Evolutionary conservation across 2,797 vertebrate species (phyloP), one percentile per base, ranked within the genome.

Genomic region (Sebastolobus alascanus): DNA sequence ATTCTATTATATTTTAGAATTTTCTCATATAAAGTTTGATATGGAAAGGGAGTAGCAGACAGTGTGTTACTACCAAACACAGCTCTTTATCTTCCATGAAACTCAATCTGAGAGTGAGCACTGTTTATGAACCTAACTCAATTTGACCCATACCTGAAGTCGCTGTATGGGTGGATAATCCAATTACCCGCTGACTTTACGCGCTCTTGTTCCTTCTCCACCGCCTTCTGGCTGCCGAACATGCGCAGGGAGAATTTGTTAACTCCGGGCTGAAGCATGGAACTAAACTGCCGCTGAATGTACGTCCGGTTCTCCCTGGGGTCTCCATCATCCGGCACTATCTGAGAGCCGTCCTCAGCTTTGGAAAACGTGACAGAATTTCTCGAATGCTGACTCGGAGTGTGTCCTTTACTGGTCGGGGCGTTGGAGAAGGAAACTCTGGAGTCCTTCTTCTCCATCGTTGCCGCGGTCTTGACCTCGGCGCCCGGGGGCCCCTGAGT

Each of bases 181-280:
- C 98, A 99, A 83, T 98, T 97, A 69, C 98, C 98, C 69, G 98
- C 98, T 29, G 98, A 99, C 93, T 99, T 98, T 63, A 99, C 98
- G 38, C 98, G 95, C 93, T 98, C 97, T 79, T 99, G 98, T 73
- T 99, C 98, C 37, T 97, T 93, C 87, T 99, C 98, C 90, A 99
- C 98, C 14, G 98, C 98, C 94, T 99, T 99, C 93, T 99, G 98
- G 88, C 97, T 98, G 79, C 98, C 98, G 88, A 99, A 99, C 98
- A 99, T 99, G 92, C 98, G 97, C 96, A 99, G 95, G 86, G 98
- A 99, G 96, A 99, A 99, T 93, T 99, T 99, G 94, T 99, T 99
- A 85, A 99, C 98, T 88, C 98, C 98, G 1, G 98, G 98, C 94
- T 99, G 98, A 37, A 99, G 96, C 96, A 99, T 97, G 82, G 97